phyloP scores from a whole-genome alignment of 2,888 invertebrate species.

The Slavum lentiscoides region DNA sequence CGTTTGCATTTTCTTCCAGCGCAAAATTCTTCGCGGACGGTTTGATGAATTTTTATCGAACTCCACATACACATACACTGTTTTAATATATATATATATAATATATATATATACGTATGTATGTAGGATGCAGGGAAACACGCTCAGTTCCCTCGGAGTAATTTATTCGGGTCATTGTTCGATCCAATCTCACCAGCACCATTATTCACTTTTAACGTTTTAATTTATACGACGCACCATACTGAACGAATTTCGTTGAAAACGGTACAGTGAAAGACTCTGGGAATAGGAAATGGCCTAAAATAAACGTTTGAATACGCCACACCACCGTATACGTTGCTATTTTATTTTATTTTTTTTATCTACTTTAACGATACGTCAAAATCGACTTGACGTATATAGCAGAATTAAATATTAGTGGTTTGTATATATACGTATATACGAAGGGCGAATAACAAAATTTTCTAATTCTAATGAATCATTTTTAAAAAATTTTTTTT shows the following conservation, averaged over 20 bases:
- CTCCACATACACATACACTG: background rate
- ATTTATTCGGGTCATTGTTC: slow-evolving; percentile 32
- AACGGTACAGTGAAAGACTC: background rate
- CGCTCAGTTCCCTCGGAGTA: background rate
- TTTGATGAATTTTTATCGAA: background rate
- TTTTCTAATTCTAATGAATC: too few relatives aligned
- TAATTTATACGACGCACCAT: slow-evolving; percentile 13
- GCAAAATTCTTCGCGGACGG: too few relatives aligned
- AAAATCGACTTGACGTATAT: too few relatives aligned
- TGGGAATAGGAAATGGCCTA: background rate
- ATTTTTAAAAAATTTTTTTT: too few relatives aligned
- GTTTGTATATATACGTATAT: too few relatives aligned
- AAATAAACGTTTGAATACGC: background rate
- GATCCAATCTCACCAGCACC: slow-evolving; percentile 7
- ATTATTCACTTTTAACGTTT: slow-evolving; percentile 47
- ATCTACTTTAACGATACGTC: background rate
- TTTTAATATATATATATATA: too few relatives aligned
- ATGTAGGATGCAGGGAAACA: background rate
- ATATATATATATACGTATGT: too few relatives aligned
- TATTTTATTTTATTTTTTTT: background rate
- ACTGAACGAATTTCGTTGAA: background rate
- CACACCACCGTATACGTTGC: background rate
- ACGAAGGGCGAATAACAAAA: too few relatives aligned
- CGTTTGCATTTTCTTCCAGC: too few relatives aligned
- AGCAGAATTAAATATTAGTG: too few relatives aligned